phyloP scores from a whole-genome alignment of 1,140 invertebrate genomes.

The Planococcus citri region DNA sequence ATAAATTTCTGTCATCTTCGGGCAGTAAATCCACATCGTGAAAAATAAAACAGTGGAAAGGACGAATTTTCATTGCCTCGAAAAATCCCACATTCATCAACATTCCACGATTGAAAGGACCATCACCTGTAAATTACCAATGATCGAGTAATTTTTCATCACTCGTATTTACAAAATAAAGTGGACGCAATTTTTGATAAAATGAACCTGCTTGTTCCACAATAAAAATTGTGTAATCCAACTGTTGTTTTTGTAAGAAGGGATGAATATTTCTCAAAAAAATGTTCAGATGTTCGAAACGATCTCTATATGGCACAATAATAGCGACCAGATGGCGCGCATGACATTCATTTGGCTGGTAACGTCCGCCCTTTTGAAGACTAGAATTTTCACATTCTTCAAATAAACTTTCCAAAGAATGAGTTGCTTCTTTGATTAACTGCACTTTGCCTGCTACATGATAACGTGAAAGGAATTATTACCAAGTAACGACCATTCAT shows the following conservation, averaged over 20 bases:
- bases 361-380: conserved; percentile 56
- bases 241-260: no score
- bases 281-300: conserved; percentile 65
- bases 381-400: conserved; percentile 15
- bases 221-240: no score
- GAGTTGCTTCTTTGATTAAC: background rate
- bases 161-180: no score
- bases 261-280: conserved; percentile 80
- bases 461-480: background rate
- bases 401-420: background rate
- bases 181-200: no score
- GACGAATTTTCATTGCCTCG: conserved; percentile 55
- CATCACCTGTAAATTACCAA: conserved; percentile 40
- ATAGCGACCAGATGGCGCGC: conserved; percentile 70
- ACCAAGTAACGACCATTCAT: background rate
- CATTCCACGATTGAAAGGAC: conserved; percentile 79
- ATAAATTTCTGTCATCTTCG: conserved; percentile 82
- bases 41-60: conserved; percentile 85
- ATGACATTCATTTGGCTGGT: conserved; percentile 56
- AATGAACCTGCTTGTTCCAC: no score
- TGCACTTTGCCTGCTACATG: background rate
- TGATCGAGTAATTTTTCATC: background rate
- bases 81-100: conserved; percentile 95
- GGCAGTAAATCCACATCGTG: conserved; percentile 92
- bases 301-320: conserved; percentile 76